Percentiles rank a stretch among this genome's conserved stretches.
Evolutionary conservation across 2,113 vertebrate species (phyloP).

Genomic region (Dinomys branickii): DNA sequence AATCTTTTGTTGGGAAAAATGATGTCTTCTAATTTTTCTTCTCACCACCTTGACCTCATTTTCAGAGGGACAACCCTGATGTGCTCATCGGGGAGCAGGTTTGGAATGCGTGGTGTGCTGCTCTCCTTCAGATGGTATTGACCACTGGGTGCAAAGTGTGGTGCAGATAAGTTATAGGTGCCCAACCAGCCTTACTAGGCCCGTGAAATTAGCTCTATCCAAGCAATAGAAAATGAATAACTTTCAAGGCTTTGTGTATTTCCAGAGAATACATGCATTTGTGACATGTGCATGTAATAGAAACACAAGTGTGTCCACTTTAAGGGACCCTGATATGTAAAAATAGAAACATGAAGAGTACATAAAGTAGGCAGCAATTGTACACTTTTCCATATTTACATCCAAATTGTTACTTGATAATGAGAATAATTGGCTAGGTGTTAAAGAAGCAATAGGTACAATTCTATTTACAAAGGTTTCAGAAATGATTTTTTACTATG

Average conservation of each 20-base stretch:
- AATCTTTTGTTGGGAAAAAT: constrained; percentile 63
- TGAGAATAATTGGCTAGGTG: background rate
- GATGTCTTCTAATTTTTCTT: constrained; percentile 54
- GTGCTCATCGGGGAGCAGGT: background rate
- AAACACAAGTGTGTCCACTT: background rate
- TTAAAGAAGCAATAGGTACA: background rate
- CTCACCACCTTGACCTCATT: constrained; percentile 76
- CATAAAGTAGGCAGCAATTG: background rate
- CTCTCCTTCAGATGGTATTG: background rate
- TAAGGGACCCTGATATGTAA: background rate
- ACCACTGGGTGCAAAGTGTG: background rate
- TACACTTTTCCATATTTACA: background rate
- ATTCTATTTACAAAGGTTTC: background rate
- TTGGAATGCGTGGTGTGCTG: constrained; percentile 56
- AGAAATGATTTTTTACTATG: background rate
- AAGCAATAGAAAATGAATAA: constrained; percentile 22
- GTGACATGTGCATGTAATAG: background rate
- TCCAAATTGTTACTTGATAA: background rate
- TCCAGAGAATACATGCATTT: constrained; percentile 23
- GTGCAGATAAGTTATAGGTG: constrained; percentile 12
- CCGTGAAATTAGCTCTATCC: constrained; percentile 11
- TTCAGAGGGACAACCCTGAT: constrained; percentile 34
- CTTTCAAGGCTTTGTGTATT: constrained; percentile 38
- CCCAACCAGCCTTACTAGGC: background rate
- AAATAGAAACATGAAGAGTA: background rate